Percentiles rank a stretch among this genome's conserved stretches.
phyloP scores from a whole-genome alignment of 2,113 vertebrate genomes.

The Nestor notabilis region DNA sequence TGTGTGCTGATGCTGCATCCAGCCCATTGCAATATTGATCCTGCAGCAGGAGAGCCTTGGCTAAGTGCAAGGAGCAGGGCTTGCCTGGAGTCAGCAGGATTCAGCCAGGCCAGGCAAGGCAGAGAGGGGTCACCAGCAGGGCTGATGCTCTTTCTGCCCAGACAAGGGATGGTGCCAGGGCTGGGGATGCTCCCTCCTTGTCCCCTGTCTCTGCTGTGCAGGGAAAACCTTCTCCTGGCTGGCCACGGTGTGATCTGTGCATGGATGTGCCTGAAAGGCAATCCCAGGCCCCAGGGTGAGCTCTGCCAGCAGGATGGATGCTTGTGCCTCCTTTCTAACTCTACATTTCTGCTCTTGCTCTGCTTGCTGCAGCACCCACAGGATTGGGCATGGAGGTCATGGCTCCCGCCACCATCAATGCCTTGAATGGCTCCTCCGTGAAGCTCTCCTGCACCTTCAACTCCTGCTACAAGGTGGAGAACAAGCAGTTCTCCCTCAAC shows the following conservation, averaged over 20 bases:
- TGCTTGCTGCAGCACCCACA: conserved; percentile 61
- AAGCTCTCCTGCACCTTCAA: conserved; percentile 91
- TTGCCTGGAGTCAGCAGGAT: not conserved
- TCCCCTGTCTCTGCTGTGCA: not conserved
- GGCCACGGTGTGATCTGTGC: not conserved
- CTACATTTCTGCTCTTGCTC: not conserved
- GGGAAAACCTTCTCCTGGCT: not conserved
- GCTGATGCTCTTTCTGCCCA: not conserved
- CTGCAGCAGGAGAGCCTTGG: not conserved
- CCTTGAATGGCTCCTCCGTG: conserved; percentile 87
- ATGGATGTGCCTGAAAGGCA: not conserved
- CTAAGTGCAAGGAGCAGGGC: not conserved
- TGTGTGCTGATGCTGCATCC: not conserved
- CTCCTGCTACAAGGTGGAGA: conserved; percentile 94
- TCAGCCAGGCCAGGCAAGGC: not conserved
- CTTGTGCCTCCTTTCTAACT: not conserved
- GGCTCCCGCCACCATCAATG: conserved; percentile 75
- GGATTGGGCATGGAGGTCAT: conserved; percentile 87
- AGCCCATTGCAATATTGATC: not conserved
- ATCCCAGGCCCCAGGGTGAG: not conserved
- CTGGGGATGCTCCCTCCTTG: not conserved
- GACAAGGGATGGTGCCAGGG: not conserved
- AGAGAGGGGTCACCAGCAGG: not conserved
- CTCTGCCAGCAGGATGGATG: not conserved
- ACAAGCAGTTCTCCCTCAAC: conserved; percentile 90